Evolutionary conservation across 2,797 vertebrate genomes (phyloP), one percentile per base, ranked within the genome.

Genomic region (Percopsis omiscomaycus): DNA sequence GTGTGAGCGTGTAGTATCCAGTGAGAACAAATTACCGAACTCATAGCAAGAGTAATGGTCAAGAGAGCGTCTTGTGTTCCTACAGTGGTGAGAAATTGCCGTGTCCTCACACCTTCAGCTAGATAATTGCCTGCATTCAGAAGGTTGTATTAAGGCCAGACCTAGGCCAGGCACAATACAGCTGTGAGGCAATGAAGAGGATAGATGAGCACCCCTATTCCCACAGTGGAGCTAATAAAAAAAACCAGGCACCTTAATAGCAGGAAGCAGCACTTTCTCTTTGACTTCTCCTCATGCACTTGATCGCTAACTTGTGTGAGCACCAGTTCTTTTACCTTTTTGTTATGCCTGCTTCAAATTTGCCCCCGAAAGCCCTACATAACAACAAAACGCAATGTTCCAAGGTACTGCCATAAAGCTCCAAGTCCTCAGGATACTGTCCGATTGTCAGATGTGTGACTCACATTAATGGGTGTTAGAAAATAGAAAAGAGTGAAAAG

Each of bases 41-140:
- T 22, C 22, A 22, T 22, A 22, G 22, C 22, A 22, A 16, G 52
- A 47, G 52, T 16, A 6, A 9, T 13, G 51, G 32, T 8, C 22
- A 30, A 3, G 15, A 16, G 15, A 55, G 16, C 50, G 63, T 56
- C 47, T n/a, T 27, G 12, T 63, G 67, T 42, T 9, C 37, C 37
- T 42, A 42, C 37, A 42, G 37, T 42, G 37, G 37, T 42, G 8
- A 42, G 37, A 42, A 42, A 42, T 8, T 42, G 37, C 37, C 6
- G 6, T 42, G 37, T 16, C 15, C 65, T 73, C 78, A 80, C 71
- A 62, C 76, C 51, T 5, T 64, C 58, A 79, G 74, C 59, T 54
- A 76, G 65, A 82, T 84, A 78, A 75, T 80, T 70, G 73, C 28
- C 58, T 5, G 6, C 8, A 48, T 47, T 46, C 12, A 42, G 4